Conservation (phyloP, 2,797 vertebrate genomes). For the Chrosomus eos region DNA sequence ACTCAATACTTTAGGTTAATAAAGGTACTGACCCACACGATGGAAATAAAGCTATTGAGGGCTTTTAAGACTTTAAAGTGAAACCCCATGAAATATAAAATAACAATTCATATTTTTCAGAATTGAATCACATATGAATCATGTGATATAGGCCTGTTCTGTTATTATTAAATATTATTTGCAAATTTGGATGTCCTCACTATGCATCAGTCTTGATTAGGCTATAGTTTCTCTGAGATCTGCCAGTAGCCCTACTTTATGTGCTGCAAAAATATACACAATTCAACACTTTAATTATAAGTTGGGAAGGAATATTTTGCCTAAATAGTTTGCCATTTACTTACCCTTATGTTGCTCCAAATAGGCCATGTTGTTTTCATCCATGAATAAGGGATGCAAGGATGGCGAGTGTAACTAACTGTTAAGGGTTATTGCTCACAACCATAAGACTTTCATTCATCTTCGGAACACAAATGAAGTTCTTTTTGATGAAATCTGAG, state of each 20-base stretch:
- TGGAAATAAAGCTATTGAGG: background rate
- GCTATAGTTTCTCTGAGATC: background rate
- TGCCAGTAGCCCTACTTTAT: background rate
- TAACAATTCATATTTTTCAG: background rate
- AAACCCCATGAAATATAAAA: background rate
- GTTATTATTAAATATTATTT: background rate
- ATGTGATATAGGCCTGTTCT: background rate
- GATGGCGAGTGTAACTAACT: background rate
- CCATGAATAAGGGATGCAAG: background rate
- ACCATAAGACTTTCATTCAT: too few species aligned
- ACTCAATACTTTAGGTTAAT: slow-evolving; percentile 34
- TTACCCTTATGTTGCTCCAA: background rate
- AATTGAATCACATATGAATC: too few species aligned
- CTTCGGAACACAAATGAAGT: too few species aligned
- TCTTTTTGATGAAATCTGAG: too few species aligned
- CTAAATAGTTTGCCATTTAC: background rate
- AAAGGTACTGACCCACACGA: slow-evolving; percentile 33
- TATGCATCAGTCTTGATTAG: background rate
- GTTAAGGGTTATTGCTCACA: too few species aligned
- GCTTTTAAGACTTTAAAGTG: slow-evolving; percentile 1
- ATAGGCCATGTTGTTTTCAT: background rate
- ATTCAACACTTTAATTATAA: background rate
- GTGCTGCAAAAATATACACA: background rate
- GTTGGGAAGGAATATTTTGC: background rate
- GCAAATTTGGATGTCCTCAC: background rate